Conservation (phyloP, 2,797 vertebrate species). For the Orientallactaga sibirica region DNA sequence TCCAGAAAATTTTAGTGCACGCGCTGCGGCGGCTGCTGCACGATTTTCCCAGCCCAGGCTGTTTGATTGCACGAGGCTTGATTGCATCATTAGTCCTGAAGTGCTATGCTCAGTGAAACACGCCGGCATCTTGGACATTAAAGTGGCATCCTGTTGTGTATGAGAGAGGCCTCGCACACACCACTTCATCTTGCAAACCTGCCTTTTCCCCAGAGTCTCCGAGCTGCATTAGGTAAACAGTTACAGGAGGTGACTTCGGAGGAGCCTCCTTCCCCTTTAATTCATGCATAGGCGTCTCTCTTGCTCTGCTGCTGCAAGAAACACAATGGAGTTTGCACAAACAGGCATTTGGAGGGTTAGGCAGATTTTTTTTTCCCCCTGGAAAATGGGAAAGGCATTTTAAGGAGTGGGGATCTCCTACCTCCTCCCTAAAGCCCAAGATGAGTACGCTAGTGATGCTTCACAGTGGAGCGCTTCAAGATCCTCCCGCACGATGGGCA, state of each 20-base stretch:
- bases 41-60: conserved; percentile 90
- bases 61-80: conserved; percentile 94
- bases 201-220: conserved; percentile 90
- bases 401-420: conserved; percentile 78
- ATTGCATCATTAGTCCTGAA: conserved; percentile 95
- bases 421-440: conserved; percentile 70
- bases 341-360: conserved; percentile 83
- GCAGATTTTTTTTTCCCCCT: conserved; percentile 81
- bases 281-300: conserved; percentile 86
- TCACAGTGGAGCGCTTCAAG: conserved; percentile 73
- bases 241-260: conserved; percentile 90
- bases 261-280: conserved; percentile 88
- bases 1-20: conserved; percentile 89
- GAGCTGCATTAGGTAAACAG: conserved; percentile 92
- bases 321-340: conserved; percentile 87
- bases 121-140: conserved; percentile 93
- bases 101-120: conserved; percentile 94
- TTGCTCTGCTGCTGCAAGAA: conserved; percentile 87
- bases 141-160: conserved; percentile 93
- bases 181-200: conserved; percentile 92
- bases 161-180: conserved; percentile 91
- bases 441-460: conserved; percentile 57
- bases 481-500: conserved; percentile 44
- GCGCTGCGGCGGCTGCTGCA: conserved; percentile 88
- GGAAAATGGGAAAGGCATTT: conserved; percentile 82